A percentile compares a stretch with the other conserved stretches of the same genome.
Conservation (phyloP, 23 tunicate species). For the Halocynthia aurantium region DNA sequence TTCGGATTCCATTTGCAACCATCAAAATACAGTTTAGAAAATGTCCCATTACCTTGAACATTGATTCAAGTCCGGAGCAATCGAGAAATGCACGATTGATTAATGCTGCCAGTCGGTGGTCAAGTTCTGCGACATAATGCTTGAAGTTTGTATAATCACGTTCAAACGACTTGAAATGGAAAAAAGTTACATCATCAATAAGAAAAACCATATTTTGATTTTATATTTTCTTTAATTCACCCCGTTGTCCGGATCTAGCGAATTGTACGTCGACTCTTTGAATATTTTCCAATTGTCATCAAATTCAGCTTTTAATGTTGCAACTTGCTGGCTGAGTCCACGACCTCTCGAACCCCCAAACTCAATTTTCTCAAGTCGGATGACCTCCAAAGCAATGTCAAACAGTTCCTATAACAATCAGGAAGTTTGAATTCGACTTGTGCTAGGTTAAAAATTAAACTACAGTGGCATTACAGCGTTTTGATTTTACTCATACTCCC, state of each 20-base stretch:
- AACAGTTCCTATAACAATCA: slow-evolving; percentile 41
- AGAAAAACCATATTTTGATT: not conserved
- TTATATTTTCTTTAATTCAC: slow-evolving; percentile 10
- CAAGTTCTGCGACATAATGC: slow-evolving; percentile 50
- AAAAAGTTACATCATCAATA: not conserved
- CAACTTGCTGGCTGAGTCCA: slow-evolving; percentile 64
- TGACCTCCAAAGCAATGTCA: slow-evolving; percentile 70
- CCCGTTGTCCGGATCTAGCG: slow-evolving; percentile 53
- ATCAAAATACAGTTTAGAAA: not conserved
- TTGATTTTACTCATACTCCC: too few relatives aligned
- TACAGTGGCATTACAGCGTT: too few relatives aligned
- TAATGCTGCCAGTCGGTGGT: slow-evolving; percentile 48
- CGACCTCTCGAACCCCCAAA: slow-evolving; percentile 79
- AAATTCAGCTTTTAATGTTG: slow-evolving; percentile 51
- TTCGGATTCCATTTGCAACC: not conserved
- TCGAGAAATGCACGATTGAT: slow-evolving; percentile 67
- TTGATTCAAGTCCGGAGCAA: slow-evolving; percentile 77
- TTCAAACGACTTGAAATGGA: slow-evolving; percentile 38
- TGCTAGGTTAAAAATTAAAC: too few relatives aligned
- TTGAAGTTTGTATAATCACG: slow-evolving; percentile 39
- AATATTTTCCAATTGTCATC: slow-evolving; percentile 63
- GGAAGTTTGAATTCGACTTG: too few relatives aligned
- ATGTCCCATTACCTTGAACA: slow-evolving; percentile 65
- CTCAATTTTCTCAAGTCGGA: slow-evolving; percentile 72
- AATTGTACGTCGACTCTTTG: slow-evolving; percentile 61